Evolutionary conservation across 2,797 vertebrate species (phyloP).

Genomic region (Coracias cyanogaster): DNA sequence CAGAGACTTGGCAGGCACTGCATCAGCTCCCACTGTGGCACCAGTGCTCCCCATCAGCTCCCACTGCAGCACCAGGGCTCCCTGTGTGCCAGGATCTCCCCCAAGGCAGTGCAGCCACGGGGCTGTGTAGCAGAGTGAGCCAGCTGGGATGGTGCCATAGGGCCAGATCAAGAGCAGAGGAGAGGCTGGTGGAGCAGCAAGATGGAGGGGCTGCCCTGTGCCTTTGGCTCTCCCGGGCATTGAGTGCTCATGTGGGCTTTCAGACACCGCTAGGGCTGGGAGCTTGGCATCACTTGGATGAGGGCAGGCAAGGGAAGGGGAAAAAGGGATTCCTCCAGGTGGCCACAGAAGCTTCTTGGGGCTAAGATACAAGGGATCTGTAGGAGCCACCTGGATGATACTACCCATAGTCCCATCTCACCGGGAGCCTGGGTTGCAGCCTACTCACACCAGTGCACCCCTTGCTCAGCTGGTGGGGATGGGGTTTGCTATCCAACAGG

Average conservation of each 20-base stretch:
- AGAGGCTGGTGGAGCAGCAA: background rate
- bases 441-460: background rate
- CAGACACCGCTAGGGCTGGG: fast-evolving
- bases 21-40: fast-evolving
- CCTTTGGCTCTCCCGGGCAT: fast-evolving
- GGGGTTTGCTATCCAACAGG: background rate
- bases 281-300: fast-evolving
- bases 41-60: fast-evolving
- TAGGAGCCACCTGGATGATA: background rate
- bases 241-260: background rate
- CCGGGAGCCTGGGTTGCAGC: background rate
- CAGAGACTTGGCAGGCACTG: background rate
- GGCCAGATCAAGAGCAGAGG: background rate
- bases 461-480: background rate
- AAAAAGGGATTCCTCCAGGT: background rate
- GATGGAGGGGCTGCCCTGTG: fast-evolving
- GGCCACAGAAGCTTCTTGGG: background rate
- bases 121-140: background rate
- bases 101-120: fast-evolving
- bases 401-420: background rate
- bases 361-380: background rate
- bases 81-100: background rate
- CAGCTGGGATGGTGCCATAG: background rate
- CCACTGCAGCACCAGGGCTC: fast-evolving
- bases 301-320: background rate